Evolutionary conservation across 2,888 invertebrate species (phyloP).

Genomic region (Chrysolina oricalcia): DNA sequence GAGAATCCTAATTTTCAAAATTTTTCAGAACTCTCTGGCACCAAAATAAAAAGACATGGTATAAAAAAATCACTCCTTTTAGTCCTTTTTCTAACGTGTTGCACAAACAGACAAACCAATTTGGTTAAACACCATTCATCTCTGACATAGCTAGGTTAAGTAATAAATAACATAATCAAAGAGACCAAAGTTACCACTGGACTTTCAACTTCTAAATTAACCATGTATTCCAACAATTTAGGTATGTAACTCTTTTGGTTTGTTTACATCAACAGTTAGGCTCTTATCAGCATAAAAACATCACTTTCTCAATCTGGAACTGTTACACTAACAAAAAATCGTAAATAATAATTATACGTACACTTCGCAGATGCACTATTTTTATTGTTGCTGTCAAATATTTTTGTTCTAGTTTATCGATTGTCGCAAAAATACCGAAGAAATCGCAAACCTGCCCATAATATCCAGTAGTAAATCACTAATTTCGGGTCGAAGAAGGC

Average conservation of each 20-base stretch:
- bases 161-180: not conserved
- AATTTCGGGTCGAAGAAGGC: not conserved
- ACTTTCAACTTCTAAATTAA: conserved; percentile 13
- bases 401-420: conserved; percentile 60
- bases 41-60: too few species aligned
- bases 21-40: too few species aligned
- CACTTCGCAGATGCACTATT: conserved; percentile 50
- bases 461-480: not conserved
- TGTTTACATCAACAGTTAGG: conserved; percentile 22
- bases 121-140: not conserved
- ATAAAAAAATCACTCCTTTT: too few species aligned
- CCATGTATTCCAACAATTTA: not conserved
- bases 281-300: conserved; percentile 8
- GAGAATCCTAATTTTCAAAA: too few species aligned
- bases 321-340: conserved; percentile 10
- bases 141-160: not conserved
- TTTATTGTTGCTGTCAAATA: conserved; percentile 59
- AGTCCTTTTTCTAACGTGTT: too few species aligned
- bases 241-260: not conserved
- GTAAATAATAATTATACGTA: not conserved
- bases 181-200: conserved; percentile 18
- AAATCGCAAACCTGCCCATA: not conserved
- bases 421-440: conserved; percentile 50
- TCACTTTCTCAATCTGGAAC: conserved; percentile 7
- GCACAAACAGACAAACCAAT: not conserved